A percentile compares a stretch with the other conserved stretches of the same genome.
phyloP scores from a whole-genome alignment of 1,140 invertebrate genomes.

The Conus betulinus region DNA sequence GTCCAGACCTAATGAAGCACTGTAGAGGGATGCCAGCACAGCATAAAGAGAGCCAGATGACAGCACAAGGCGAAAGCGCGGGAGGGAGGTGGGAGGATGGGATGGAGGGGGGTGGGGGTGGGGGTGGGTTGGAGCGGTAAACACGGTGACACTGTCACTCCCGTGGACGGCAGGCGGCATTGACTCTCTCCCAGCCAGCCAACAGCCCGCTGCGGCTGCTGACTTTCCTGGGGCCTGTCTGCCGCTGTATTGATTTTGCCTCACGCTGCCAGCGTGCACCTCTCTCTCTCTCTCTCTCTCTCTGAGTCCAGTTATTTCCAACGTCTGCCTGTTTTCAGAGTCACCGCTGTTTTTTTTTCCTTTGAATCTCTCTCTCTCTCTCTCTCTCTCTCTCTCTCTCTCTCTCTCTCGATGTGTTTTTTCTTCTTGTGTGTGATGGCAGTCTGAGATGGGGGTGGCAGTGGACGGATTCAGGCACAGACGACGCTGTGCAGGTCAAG shows the following conservation, averaged over 20 bases:
- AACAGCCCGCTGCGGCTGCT: background rate
- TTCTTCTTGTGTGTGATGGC: too few species aligned
- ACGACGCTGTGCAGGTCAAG: background rate
- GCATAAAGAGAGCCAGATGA: too few species aligned
- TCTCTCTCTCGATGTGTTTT: too few species aligned
- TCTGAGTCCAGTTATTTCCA: background rate
- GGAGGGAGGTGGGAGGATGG: background rate
- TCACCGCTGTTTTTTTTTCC: too few species aligned
- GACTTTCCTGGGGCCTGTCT: constrained; percentile 18
- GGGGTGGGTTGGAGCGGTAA: background rate
- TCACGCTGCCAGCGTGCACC: background rate
- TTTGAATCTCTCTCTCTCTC: too few species aligned
- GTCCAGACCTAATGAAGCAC: too few species aligned
- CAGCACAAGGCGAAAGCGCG: too few species aligned
- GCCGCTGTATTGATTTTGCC: constrained; percentile 21
- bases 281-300: background rate
- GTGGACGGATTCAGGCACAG: background rate
- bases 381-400: too few species aligned
- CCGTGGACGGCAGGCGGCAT: too few species aligned
- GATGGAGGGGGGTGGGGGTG: background rate
- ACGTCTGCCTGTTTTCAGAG: background rate
- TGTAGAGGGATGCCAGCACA: too few species aligned
- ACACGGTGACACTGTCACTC: background rate
- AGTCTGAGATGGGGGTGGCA: background rate
- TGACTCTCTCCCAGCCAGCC: too few species aligned